phyloP scores from a whole-genome alignment of 2,113 vertebrate species.

The Laticauda laticaudata region DNA sequence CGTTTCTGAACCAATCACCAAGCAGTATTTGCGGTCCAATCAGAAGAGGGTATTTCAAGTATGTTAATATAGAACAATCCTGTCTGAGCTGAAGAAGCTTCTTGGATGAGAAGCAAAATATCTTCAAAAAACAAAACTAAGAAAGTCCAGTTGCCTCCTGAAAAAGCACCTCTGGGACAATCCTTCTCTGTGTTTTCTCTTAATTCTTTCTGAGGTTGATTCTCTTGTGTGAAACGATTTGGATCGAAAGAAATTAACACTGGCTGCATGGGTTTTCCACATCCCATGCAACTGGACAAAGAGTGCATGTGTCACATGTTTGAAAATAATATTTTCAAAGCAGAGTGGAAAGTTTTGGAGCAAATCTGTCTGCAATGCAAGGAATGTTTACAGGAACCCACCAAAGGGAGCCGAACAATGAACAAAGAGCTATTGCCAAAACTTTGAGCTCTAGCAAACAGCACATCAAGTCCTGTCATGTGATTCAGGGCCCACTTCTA shows the following conservation, averaged over 20 bases:
- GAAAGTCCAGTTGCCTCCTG: no score
- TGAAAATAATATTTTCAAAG: neutral
- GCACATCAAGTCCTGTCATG: neutral
- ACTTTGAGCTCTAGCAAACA: neutral
- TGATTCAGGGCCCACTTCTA: neutral
- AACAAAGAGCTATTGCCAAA: neutral
- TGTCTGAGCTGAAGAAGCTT: no score
- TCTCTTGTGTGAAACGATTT: neutral
- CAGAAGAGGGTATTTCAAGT: no score
- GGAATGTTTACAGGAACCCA: neutral
- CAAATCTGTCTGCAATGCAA: neutral
- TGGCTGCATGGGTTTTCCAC: neutral
- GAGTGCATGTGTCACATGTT: neutral
- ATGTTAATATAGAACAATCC: no score
- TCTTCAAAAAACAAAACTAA: no score
- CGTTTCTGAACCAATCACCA: no score
- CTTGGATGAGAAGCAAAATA: no score
- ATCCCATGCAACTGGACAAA: neutral
- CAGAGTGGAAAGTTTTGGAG: neutral
- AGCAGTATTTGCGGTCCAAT: no score
- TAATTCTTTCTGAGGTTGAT: neutral
- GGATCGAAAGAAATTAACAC: neutral
- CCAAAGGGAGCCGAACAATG: neutral
- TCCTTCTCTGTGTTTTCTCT: neutral
- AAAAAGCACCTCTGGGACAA: no score